Evolutionary conservation across 2,888 invertebrate genomes (phyloP), one percentile per base, ranked within the genome.

Genomic region (Melikaiella ostensackeni): DNA sequence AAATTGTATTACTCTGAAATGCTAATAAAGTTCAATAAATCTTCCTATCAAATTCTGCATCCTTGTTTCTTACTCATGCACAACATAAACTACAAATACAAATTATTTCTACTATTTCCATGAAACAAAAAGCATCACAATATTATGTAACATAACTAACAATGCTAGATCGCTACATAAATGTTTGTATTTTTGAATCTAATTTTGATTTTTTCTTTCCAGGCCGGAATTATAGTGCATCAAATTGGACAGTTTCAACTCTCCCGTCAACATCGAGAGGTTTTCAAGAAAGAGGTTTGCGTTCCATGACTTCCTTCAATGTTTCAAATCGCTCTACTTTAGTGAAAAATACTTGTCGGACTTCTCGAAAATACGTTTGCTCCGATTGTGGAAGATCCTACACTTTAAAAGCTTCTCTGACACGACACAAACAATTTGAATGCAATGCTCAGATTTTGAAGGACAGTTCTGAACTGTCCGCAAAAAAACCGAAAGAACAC

Each of bases 181-280:
- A n/a, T n/a, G 8, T 50, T 50, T 50, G 0, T n/a, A n/a, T n/a
- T 50, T 8, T 8, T 50, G 8, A 50, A n/a, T 1, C n/a, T 50
- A n/a, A 50, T n/a, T n/a, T 50, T 7, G 8, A 50, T 24, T 66
- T 75, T 76, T 74, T 81, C 81, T 84, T 86, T 75, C 9, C 88
- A 89, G 89, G 80, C 75, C 82, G 81, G 24, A 81, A 77, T 75
- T 89, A 89, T 80, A 89, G 88, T 80, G 79, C 89, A 59, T 78
- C 88, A n/a, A 89, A 89, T 76, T 90, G 90, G 89, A 88, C 88
- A 30, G 84, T 89, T 19, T 80, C 88, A 33, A 86, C 88, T 3
- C 70, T 89, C 46, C 88, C 89, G 9, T 75, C n/a, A n/a, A n/a
- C n/a, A n/a, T n/a, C n/a, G n/a, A n/a, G n/a, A n/a, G n/a, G n/a